Conservation (phyloP, 2,113 vertebrate genomes). For the Trichechus manatus region DNA sequence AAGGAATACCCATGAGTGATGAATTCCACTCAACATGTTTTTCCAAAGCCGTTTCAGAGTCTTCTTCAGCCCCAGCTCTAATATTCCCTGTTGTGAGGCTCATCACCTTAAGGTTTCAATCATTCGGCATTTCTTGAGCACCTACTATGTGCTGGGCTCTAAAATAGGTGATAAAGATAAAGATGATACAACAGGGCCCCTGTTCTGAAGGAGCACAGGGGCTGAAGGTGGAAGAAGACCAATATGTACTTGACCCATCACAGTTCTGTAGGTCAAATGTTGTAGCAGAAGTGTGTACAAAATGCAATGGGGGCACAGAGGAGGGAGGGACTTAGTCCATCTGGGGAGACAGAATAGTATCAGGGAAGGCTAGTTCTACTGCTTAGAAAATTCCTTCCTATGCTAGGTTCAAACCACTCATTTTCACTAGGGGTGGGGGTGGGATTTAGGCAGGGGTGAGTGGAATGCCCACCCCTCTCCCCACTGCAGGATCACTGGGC, state of each 20-base stretch:
- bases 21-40: background rate
- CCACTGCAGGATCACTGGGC: background rate
- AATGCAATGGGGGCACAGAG: background rate
- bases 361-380: background rate
- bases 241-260: rapidly evolving
- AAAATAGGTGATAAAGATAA: background rate
- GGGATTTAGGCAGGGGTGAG: background rate
- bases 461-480: background rate
- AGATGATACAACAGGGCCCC: background rate
- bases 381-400: background rate
- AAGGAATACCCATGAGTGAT: background rate
- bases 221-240: background rate
- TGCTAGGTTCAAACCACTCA: background rate
- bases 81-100: background rate
- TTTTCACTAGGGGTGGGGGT: background rate
- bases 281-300: rapidly evolving
- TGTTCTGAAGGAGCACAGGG: background rate
- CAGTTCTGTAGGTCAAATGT: too few relatives aligned
- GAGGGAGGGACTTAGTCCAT: background rate
- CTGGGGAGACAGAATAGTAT: background rate
- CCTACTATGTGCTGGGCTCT: too few relatives aligned
- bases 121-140: background rate
- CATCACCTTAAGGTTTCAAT: background rate
- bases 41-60: background rate
- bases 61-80: background rate